These are phyloP conservation scores for Hephaestus fuliginosus DNA, from an alignment of 2,797 vertebrate species.

Conservation along the genomic window DNA sequence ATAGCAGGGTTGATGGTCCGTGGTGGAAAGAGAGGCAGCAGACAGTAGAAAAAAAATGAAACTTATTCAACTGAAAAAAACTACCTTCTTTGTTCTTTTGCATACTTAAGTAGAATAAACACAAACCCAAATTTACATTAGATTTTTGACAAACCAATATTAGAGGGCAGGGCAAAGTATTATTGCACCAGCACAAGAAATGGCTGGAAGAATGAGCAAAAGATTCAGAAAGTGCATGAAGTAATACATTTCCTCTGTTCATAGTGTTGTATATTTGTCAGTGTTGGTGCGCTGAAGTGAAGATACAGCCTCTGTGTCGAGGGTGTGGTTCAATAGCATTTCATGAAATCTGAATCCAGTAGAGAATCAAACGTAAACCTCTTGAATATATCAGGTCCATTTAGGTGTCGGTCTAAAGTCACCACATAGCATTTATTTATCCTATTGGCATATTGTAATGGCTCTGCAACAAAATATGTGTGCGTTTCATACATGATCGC, in stretches of 20 bases:
- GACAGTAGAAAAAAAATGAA: neutral
- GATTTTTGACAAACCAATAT: neutral
- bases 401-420: too few relatives aligned
- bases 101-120: neutral
- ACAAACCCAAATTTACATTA: neutral
- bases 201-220: neutral
- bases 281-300: neutral
- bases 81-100: neutral
- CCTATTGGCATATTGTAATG: too few relatives aligned
- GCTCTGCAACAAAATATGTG: neutral
- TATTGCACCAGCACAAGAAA: slow-evolving; percentile 1
- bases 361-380: neutral
- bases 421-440: too few relatives aligned
- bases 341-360: neutral
- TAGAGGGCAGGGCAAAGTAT: neutral
- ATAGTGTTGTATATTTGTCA: neutral
- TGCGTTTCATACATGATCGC: neutral
- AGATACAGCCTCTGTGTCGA: neutral
- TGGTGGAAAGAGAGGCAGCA: neutral
- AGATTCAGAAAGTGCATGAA: slow-evolving; percentile 17
- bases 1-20: neutral
- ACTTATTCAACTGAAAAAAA: too few relatives aligned
- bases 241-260: slow-evolving; percentile 11
- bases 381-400: neutral
- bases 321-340: neutral